phyloP scores from a whole-genome alignment of 2,888 invertebrate genomes.

The Aromia moschata region DNA sequence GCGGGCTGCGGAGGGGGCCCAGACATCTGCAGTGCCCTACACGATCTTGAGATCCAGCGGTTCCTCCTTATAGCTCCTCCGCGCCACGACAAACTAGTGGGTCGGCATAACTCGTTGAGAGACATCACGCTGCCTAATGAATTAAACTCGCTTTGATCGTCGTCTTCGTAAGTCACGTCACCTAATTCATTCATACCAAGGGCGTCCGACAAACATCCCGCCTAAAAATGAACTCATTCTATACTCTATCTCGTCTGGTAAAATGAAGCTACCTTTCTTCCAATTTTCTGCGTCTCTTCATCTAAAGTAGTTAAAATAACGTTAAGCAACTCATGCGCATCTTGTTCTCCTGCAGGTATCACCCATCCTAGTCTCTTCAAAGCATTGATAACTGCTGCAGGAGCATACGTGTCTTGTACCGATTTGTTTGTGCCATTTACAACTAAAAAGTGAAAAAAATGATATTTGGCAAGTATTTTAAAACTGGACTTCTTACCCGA shows the following conservation, averaged over 20 bases:
- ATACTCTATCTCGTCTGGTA: not conserved
- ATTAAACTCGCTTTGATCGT: constrained; percentile 50
- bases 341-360: constrained; percentile 90
- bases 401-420: constrained; percentile 71
- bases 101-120: constrained; percentile 60
- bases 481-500: constrained; percentile 67
- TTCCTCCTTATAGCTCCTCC: constrained; percentile 56
- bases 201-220: constrained; percentile 81
- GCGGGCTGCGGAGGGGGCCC: constrained; percentile 64
- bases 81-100: constrained; percentile 57
- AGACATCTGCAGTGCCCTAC: constrained; percentile 65
- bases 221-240: constrained; percentile 55
- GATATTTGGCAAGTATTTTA: constrained; percentile 3
- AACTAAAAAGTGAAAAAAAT: constrained; percentile 62
- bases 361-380: constrained; percentile 84
- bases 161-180: constrained; percentile 55
- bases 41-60: constrained; percentile 63
- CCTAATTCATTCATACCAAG: constrained; percentile 66
- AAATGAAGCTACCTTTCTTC: constrained; percentile 65
- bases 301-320: constrained; percentile 89
- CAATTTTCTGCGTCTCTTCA: constrained; percentile 77
- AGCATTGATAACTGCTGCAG: constrained; percentile 76
- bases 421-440: constrained; percentile 78
- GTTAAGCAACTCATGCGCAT: constrained; percentile 93
- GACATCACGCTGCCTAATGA: constrained; percentile 60